A percentile compares a stretch with the other conserved stretches of the same genome.
Evolutionary conservation across 2,113 vertebrate species (phyloP).

Genomic region (Pontoporia blainvillei): DNA sequence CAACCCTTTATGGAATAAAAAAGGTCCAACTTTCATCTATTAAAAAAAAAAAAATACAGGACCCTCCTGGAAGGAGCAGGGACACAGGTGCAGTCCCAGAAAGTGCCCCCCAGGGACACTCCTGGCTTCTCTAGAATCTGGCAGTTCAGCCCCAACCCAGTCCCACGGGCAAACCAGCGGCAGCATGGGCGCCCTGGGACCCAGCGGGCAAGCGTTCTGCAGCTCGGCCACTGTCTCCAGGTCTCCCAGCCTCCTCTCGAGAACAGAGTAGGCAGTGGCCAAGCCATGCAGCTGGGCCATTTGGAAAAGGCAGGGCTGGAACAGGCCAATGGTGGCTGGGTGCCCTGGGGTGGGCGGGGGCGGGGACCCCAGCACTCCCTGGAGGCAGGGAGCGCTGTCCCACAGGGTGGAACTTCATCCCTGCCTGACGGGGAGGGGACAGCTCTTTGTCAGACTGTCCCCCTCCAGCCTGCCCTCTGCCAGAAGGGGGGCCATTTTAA

Average conservation of each 20-base stretch:
- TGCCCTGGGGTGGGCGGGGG: neutral
- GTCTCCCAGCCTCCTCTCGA: neutral
- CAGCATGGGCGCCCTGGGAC: accelerated
- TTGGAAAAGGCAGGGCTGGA: neutral
- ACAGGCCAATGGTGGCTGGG: neutral
- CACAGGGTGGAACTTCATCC: neutral
- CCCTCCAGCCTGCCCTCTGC: neutral
- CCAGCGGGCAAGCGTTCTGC: accelerated
- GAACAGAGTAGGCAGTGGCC: neutral
- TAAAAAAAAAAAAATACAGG: too few relatives aligned
- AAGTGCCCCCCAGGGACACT: too few relatives aligned
- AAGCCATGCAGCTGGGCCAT: neutral
- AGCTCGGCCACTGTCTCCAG: neutral
- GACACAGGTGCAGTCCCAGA: neutral
- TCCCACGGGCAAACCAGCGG: neutral
- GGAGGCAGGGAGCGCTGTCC: neutral
- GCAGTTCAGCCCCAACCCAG: neutral
- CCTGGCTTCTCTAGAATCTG: neutral
- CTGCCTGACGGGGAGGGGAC: neutral
- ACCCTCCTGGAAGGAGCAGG: neutral
- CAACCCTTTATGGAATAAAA: too few relatives aligned
- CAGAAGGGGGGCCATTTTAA: neutral
- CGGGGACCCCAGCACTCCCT: neutral
- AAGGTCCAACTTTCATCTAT: too few relatives aligned
- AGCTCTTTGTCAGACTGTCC: neutral